phyloP scores from a whole-genome alignment of 2,888 invertebrate species.

The Microchrysa polita region DNA sequence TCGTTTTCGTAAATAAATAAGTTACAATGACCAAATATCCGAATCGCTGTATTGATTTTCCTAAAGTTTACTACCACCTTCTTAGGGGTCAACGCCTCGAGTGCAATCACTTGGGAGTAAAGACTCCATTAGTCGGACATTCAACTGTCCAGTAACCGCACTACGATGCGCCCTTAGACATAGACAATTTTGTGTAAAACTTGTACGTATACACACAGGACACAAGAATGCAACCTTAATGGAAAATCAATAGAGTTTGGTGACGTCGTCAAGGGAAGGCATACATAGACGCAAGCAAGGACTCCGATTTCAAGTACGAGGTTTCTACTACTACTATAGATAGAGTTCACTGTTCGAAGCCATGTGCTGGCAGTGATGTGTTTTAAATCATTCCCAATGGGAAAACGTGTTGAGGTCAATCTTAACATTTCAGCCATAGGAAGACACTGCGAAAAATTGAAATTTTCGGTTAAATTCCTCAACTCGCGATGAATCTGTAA shows the following conservation, averaged over 20 bases:
- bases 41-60: background rate
- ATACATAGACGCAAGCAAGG: too few species aligned
- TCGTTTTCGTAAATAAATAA: background rate
- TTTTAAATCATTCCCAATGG: background rate
- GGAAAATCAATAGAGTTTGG: constrained; percentile 11
- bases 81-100: constrained; percentile 29
- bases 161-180: background rate
- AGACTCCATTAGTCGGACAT: constrained; percentile 36
- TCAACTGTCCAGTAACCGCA: constrained; percentile 35
- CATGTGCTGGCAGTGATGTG: background rate
- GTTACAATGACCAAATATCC: background rate
- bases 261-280: background rate
- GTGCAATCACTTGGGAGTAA: constrained; percentile 4
- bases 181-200: background rate
- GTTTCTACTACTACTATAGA: too few species aligned
- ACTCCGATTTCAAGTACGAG: too few species aligned
- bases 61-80: background rate
- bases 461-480: too few species aligned
- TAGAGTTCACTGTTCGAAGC: too few species aligned
- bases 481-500: too few species aligned
- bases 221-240: background rate
- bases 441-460: too few species aligned
- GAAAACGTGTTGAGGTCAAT: background rate
- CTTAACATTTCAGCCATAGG: too few species aligned
- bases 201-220: background rate